These are phyloP conservation scores for Cheilosia impressa DNA, from an alignment of 2,888 invertebrate species.

Conservation along the genomic window DNA sequence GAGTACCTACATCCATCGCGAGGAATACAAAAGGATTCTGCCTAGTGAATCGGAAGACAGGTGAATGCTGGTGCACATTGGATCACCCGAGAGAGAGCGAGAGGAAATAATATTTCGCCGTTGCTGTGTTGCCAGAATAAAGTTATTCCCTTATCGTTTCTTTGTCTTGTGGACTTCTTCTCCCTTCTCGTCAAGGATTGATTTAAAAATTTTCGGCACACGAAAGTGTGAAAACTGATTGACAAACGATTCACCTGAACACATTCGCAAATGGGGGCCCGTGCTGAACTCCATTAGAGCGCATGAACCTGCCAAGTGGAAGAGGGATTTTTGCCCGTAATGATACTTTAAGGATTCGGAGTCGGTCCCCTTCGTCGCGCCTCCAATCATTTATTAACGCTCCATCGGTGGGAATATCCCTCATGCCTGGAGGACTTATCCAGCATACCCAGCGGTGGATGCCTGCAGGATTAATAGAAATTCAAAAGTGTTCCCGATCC, in stretches of 20 bases:
- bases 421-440: not conserved
- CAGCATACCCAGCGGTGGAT: conserved; percentile 6
- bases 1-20: not conserved
- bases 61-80: conserved; percentile 49
- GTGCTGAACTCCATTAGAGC: conserved; percentile 13
- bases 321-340: conserved; percentile 26
- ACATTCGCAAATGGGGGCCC: conserved; percentile 13
- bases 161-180: conserved; percentile 29
- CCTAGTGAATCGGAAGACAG: conserved; percentile 57
- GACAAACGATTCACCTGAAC: conserved; percentile 49
- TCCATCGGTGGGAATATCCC: conserved; percentile 15
- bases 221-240: conserved; percentile 9
- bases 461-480: conserved; percentile 46
- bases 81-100: conserved; percentile 31
- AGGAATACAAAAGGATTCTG: conserved; percentile 47
- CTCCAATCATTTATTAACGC: conserved; percentile 44
- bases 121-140: conserved; percentile 23
- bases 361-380: conserved; percentile 2
- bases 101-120: not conserved
- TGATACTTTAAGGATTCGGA: conserved; percentile 33
- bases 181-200: conserved; percentile 20
- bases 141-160: conserved; percentile 48
- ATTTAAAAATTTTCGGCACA: conserved; percentile 34
- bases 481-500: conserved; percentile 32
- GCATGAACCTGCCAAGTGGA: conserved; percentile 31